Evolutionary conservation across 2,797 vertebrate species (phyloP).

Genomic region (Crocidura indochinensis): DNA sequence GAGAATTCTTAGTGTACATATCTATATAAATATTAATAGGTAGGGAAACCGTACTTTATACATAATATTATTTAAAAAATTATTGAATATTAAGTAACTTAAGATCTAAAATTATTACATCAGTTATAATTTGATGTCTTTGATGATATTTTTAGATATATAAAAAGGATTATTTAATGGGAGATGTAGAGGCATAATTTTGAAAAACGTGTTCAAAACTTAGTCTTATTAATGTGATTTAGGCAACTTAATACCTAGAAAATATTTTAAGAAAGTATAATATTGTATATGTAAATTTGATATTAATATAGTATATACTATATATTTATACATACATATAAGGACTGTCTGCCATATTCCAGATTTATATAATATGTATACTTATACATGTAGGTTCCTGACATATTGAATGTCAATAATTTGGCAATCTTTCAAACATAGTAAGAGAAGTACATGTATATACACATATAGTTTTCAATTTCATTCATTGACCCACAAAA

Average conservation of each 20-base stretch:
- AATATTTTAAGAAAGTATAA: background rate
- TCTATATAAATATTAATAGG: background rate
- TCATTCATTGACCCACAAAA: conserved; percentile 8
- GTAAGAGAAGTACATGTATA: background rate
- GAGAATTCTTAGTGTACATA: background rate
- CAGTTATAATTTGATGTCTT: conserved; percentile 1
- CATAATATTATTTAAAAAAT: background rate
- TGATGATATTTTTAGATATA: background rate
- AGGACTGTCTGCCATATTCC: background rate
- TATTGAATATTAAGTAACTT: conserved; percentile 28
- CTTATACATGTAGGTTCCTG: no score
- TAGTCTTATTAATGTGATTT: background rate
- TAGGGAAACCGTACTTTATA: background rate
- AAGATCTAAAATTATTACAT: conserved; percentile 15
- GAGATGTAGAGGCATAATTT: background rate
- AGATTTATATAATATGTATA: no score
- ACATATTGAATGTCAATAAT: background rate
- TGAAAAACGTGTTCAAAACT: background rate
- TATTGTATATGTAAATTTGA: background rate
- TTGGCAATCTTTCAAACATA: background rate
- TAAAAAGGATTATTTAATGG: background rate
- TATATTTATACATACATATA: background rate
- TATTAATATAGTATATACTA: background rate
- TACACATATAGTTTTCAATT: background rate
- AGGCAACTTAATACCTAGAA: background rate